phyloP scores from a whole-genome alignment of 1,140 invertebrate species.

The Euschistus heros region DNA sequence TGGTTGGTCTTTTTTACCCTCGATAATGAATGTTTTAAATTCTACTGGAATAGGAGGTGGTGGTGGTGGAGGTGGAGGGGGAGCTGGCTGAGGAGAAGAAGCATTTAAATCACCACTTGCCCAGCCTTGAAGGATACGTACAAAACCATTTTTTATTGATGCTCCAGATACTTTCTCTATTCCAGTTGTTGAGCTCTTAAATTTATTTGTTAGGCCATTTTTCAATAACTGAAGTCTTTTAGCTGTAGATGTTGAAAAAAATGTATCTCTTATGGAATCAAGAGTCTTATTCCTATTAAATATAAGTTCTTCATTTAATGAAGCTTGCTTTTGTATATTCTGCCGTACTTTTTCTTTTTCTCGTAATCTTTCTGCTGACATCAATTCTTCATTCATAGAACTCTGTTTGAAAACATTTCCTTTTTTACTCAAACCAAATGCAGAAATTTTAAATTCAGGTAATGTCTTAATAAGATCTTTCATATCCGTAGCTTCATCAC shows the following conservation, averaged over 20 bases:
- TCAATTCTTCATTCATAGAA: conserved; percentile 79
- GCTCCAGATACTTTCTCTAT: conserved; percentile 65
- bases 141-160: conserved; percentile 51
- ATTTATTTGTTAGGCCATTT: conserved; percentile 66
- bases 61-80: conserved; percentile 20
- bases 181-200: conserved; percentile 66
- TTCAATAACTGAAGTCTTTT: conserved; percentile 75
- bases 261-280: conserved; percentile 58
- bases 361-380: conserved; percentile 66
- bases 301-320: conserved; percentile 75
- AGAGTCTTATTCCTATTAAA: conserved; percentile 53
- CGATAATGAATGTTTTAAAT: conserved; percentile 33
- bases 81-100: conserved; percentile 23
- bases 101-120: conserved; percentile 34
- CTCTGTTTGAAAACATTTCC: conserved; percentile 69
- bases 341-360: conserved; percentile 74
- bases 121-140: conserved; percentile 63
- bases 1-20: conserved; percentile 32
- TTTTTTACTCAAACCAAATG: conserved; percentile 37
- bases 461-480: conserved; percentile 46
- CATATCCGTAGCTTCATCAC: conserved; percentile 52
- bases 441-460: conserved; percentile 45
- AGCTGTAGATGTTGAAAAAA: conserved; percentile 58
- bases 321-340: conserved; percentile 80
- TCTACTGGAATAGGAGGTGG: conserved; percentile 25